phyloP scores from a whole-genome alignment of 2,888 invertebrate genomes.

The Dilophus febrilis region DNA sequence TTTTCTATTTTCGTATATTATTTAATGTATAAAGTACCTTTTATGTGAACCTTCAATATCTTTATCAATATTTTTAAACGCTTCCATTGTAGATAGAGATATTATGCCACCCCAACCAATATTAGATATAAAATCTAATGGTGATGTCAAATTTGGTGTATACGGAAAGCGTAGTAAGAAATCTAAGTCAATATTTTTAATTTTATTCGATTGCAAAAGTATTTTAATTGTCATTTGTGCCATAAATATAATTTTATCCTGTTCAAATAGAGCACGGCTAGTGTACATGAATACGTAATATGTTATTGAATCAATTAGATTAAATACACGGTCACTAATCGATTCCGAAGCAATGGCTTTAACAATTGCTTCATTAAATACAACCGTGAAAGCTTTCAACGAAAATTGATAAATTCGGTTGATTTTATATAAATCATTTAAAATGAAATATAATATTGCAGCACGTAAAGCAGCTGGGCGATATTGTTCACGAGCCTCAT shows the following conservation, averaged over 20 bases:
- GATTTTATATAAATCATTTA: slow-evolving; percentile 81
- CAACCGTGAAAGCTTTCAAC: slow-evolving; percentile 80
- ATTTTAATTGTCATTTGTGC: slow-evolving; percentile 75
- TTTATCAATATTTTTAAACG: slow-evolving; percentile 69
- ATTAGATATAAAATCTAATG: slow-evolving; percentile 68
- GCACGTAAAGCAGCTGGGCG: slow-evolving; percentile 70
- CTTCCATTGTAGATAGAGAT: slow-evolving; percentile 54
- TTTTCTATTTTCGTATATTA: slow-evolving; percentile 15
- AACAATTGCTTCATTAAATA: slow-evolving; percentile 63
- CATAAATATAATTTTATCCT: slow-evolving; percentile 78
- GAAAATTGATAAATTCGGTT: slow-evolving; percentile 95
- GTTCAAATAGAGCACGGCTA: slow-evolving; percentile 76
- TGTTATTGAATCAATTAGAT: slow-evolving; percentile 74
- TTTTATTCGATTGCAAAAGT: slow-evolving; percentile 36
- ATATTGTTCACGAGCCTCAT: slow-evolving; percentile 79
- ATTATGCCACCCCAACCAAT: slow-evolving; percentile 70
- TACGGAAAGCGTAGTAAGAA: slow-evolving; percentile 75
- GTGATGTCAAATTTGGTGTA: slow-evolving; percentile 52
- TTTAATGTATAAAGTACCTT: slow-evolving; percentile 23
- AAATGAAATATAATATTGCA: slow-evolving; percentile 80
- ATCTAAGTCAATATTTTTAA: slow-evolving; percentile 62
- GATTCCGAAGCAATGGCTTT: slow-evolving; percentile 51
- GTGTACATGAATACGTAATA: slow-evolving; percentile 78
- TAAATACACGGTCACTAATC: slow-evolving; percentile 50
- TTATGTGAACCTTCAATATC: slow-evolving; percentile 84